Evolutionary conservation across 2,113 vertebrate genomes (phyloP).

Genomic region (Chamaetylas fuelleborni): DNA sequence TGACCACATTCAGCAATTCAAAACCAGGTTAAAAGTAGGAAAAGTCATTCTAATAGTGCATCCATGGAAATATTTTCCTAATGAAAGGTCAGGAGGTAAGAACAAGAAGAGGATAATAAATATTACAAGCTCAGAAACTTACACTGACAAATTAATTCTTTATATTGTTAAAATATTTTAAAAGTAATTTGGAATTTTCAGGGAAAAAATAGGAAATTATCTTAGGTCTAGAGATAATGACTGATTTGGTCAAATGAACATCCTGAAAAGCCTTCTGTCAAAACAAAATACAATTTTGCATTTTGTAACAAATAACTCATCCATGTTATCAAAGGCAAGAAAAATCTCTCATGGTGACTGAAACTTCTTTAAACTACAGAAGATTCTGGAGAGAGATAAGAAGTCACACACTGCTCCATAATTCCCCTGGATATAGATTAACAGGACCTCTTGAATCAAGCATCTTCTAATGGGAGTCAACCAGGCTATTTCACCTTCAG

Average conservation of each 20-base stretch:
- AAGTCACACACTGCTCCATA: not conserved
- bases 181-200: not conserved
- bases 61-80: not conserved
- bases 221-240: not conserved
- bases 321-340: not conserved
- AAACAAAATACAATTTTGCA: not conserved
- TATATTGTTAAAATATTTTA: not conserved
- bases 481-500: not conserved
- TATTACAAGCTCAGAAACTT: not conserved
- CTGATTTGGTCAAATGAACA: not conserved
- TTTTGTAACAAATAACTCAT: not conserved
- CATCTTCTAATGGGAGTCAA: not conserved
- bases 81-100: not conserved
- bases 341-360: not conserved
- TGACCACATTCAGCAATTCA: not conserved
- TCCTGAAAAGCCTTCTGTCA: not conserved
- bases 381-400: not conserved
- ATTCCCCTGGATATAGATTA: not conserved
- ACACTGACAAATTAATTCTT: not conserved
- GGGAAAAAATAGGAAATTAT: not conserved
- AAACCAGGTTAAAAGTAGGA: not conserved
- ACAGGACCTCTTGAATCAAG: not conserved
- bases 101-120: not conserved
- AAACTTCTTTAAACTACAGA: not conserved
- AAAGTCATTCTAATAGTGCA: not conserved